These are phyloP conservation scores for Zelostemma sp. DNA, from an alignment of 1,140 invertebrate species.

Conservation along the genomic window DNA sequence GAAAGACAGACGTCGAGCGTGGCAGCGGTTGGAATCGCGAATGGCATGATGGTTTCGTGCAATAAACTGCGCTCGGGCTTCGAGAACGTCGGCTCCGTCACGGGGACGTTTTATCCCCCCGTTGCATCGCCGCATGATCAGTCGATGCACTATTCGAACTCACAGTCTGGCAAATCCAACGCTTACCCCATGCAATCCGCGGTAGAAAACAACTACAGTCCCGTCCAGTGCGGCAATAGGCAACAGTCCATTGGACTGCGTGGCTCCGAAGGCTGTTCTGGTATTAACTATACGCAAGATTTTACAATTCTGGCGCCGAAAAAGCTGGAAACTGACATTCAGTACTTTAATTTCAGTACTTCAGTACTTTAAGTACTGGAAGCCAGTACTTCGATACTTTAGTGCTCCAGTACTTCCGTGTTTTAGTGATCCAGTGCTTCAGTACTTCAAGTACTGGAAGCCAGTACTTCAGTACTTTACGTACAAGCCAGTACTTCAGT, in stretches of 20 bases:
- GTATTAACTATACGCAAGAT: too few species aligned
- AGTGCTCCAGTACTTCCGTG: too few species aligned
- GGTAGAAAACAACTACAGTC: constrained; percentile 61
- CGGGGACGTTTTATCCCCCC: constrained; percentile 88
- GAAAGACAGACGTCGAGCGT: constrained; percentile 71
- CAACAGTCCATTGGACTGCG: constrained; percentile 60
- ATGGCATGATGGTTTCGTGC: constrained; percentile 89
- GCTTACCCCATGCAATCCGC: constrained; percentile 59
- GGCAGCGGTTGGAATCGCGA: constrained; percentile 84
- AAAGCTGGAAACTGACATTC: too few species aligned
- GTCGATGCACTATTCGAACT: constrained; percentile 62
- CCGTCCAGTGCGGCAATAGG: constrained; percentile 59
- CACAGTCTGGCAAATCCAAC: constrained; percentile 58
- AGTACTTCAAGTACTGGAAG: not conserved
- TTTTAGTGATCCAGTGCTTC: too few species aligned
- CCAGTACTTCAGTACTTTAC: too few species aligned
- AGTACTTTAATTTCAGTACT: too few species aligned
- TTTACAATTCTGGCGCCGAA: too few species aligned
- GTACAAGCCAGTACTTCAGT: too few species aligned
- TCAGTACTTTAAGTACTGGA: too few species aligned
- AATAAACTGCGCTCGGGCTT: constrained; percentile 79
- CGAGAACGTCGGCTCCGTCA: constrained; percentile 81
- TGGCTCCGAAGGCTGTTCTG: constrained; percentile 59
- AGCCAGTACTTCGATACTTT: too few species aligned
- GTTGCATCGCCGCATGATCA: constrained; percentile 84